A percentile compares a stretch with the other conserved stretches of the same genome.
Evolutionary conservation across 2,797 vertebrate species (phyloP).

Genomic region (Cetoscarus ocellatus): DNA sequence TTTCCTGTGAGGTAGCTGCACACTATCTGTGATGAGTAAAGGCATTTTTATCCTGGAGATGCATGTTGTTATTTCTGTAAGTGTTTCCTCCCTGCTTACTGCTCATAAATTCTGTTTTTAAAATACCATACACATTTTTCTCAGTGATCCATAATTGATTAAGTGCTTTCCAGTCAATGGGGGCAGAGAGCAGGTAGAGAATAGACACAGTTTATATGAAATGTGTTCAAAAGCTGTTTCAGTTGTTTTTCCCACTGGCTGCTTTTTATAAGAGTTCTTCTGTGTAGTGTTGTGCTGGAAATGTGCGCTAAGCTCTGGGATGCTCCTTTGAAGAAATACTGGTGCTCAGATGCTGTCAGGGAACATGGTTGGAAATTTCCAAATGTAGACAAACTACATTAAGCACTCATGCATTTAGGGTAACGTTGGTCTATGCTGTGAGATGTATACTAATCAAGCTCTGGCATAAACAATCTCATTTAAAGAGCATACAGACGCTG

Average conservation of each 20-base stretch:
- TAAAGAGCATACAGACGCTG: constrained; percentile 4
- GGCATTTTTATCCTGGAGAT: background rate
- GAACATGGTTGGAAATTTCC: constrained; percentile 12
- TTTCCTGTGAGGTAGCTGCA: background rate
- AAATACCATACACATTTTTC: background rate
- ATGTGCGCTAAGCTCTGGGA: background rate
- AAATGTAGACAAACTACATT: constrained; percentile 8
- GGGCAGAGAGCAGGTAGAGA: background rate
- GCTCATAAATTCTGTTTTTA: background rate
- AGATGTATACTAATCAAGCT: constrained; percentile 24
- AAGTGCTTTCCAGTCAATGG: background rate
- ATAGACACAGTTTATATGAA: background rate
- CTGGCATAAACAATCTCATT: constrained; percentile 18
- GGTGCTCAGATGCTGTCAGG: background rate
- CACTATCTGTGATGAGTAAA: background rate
- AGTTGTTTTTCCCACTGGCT: background rate
- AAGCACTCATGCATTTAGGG: background rate
- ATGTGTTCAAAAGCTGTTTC: background rate
- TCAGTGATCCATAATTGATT: background rate
- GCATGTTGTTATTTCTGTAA: background rate
- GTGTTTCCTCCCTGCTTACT: background rate
- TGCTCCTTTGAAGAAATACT: constrained; percentile 6
- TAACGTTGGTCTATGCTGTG: background rate
- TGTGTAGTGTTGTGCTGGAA: background rate
- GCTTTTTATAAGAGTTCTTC: background rate